These are phyloP conservation scores for Elephas maximus DNA, from an alignment of 2,113 vertebrate species.

Conservation along the genomic window DNA sequence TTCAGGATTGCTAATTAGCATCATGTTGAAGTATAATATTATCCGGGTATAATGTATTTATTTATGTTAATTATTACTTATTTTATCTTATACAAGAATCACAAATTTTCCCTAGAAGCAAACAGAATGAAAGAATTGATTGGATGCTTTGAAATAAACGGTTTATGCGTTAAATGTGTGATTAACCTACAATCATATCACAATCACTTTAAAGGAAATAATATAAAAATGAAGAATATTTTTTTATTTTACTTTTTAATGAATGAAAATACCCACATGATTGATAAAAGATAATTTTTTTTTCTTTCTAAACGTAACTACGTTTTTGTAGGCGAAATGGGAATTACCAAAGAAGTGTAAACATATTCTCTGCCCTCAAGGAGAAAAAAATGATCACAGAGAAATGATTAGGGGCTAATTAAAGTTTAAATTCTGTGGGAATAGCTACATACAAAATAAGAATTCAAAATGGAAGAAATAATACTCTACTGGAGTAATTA, in stretches of 20 bases:
- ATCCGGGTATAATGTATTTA: conserved; percentile 60
- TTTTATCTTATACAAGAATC: conserved; percentile 69
- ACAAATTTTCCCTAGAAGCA: conserved; percentile 43
- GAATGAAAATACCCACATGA: background rate
- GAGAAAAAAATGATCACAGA: background rate
- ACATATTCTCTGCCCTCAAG: background rate
- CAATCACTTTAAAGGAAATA: conserved; percentile 54
- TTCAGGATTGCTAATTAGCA: conserved; percentile 69
- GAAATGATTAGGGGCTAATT: conserved; percentile 34
- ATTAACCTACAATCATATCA: conserved; percentile 37
- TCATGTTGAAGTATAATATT: conserved; percentile 70
- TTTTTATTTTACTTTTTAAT: background rate
- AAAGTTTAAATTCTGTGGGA: conserved; percentile 20
- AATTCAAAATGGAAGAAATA: background rate
- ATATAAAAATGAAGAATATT: background rate
- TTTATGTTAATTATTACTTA: conserved; percentile 73
- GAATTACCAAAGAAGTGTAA: background rate
- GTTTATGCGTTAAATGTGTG: conserved; percentile 58
- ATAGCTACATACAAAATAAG: background rate
- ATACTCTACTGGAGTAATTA: background rate
- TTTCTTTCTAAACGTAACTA: conserved; percentile 13
- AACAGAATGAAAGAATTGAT: conserved; percentile 62
- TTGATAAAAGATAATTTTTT: background rate
- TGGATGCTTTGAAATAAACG: conserved; percentile 62
- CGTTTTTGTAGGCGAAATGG: conserved; percentile 35